A percentile compares a stretch with the other conserved stretches of the same genome.
phyloP scores from a whole-genome alignment of 2,797 vertebrate genomes.

The Buceros bicornis region DNA sequence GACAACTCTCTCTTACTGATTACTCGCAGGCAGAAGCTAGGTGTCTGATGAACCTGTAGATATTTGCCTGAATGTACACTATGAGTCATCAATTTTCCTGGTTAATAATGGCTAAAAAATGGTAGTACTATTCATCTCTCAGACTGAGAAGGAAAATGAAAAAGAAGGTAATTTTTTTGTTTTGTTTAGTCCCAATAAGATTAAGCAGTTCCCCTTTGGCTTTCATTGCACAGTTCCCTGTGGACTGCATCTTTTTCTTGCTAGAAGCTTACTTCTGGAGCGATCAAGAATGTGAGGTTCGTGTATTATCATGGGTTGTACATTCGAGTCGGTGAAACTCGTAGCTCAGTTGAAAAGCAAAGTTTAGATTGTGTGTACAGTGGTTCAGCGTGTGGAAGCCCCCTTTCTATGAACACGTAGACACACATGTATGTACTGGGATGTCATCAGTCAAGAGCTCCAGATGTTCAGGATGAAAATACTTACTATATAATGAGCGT shows the following conservation, averaged over 20 bases:
- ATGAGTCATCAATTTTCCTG: not conserved
- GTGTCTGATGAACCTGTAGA: not conserved
- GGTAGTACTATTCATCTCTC: not conserved
- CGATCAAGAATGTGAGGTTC: not conserved
- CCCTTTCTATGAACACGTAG: not conserved
- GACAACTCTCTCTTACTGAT: not conserved
- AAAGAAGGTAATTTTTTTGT: not conserved
- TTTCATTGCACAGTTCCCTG: not conserved
- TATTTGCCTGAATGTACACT: not conserved
- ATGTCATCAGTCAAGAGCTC: not conserved
- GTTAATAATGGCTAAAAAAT: not conserved
- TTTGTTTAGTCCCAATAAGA: not conserved
- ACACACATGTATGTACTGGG: rapidly evolving
- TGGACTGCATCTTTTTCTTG: not conserved
- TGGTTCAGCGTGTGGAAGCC: not conserved
- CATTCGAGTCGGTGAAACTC: not conserved
- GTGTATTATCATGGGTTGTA: not conserved
- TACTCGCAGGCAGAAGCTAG: not conserved
- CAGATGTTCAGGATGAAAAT: not conserved
- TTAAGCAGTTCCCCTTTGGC: not conserved
- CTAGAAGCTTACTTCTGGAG: not conserved
- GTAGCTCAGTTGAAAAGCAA: not conserved
- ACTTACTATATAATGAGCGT: not conserved
- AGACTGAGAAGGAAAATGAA: not conserved
- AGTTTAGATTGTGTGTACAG: not conserved